phyloP scores from a whole-genome alignment of 2,888 invertebrate genomes.

The Tanypteryx hageni region DNA sequence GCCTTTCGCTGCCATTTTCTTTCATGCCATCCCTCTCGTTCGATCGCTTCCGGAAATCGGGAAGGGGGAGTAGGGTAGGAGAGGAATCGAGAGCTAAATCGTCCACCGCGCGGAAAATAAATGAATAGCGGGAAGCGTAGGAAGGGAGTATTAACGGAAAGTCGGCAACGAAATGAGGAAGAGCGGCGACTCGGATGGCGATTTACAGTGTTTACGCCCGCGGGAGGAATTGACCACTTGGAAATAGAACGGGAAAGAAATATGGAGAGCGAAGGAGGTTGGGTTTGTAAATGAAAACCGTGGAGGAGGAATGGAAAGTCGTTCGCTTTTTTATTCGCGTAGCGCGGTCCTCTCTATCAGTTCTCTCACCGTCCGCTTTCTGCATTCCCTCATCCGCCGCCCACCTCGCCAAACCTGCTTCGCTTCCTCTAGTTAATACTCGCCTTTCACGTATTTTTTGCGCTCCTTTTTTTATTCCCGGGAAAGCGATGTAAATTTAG shows the following conservation, averaged over 20 bases:
- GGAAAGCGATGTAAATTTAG: too few species aligned
- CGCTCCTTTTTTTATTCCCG: too few species aligned
- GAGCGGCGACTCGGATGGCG: slow-evolving; percentile 22
- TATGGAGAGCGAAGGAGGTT: background rate
- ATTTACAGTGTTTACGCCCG: slow-evolving; percentile 60
- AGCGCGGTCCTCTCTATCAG: too few species aligned
- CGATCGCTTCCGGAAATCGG: background rate
- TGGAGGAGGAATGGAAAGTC: background rate
- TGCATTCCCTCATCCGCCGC: background rate
- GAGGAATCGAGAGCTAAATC: background rate
- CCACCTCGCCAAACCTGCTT: background rate
- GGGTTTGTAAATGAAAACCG: background rate
- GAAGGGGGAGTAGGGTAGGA: background rate
- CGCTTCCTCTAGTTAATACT: too few species aligned
- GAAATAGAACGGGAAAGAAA: background rate
- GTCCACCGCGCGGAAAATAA: slow-evolving; percentile 27
- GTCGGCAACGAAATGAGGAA: slow-evolving; percentile 12
- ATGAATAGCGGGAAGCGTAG: background rate
- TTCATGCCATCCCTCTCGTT: background rate
- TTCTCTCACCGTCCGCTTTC: too few species aligned
- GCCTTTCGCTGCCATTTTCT: background rate
- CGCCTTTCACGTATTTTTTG: too few species aligned
- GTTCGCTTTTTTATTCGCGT: too few species aligned
- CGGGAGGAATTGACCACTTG: slow-evolving; percentile 50
- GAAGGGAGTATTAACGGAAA: background rate